These are phyloP conservation scores for Pycnomerus fuliginosus DNA, from an alignment of 2,888 invertebrate genomes.

Conservation along the genomic window DNA sequence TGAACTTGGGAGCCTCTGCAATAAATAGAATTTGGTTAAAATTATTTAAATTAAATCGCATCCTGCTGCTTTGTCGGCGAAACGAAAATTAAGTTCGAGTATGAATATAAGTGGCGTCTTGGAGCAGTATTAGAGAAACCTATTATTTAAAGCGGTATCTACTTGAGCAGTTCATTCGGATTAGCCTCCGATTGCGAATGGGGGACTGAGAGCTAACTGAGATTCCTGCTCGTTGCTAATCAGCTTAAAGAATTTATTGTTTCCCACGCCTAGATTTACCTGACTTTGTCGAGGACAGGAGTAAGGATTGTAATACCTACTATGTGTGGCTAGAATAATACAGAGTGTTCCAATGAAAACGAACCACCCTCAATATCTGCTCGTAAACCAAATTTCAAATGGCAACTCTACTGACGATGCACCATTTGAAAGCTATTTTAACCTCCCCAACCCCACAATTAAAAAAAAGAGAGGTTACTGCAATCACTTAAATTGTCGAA, in stretches of 20 bases:
- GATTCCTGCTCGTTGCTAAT: slow-evolving; percentile 35
- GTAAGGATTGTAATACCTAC: too few relatives aligned
- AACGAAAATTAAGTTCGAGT: slow-evolving; percentile 41
- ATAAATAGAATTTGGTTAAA: slow-evolving; percentile 32
- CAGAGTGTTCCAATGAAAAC: too few relatives aligned
- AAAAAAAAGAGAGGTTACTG: too few relatives aligned
- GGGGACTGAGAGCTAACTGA: slow-evolving; percentile 29
- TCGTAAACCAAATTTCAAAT: too few relatives aligned
- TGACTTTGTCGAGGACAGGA: too few relatives aligned
- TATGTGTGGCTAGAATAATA: too few relatives aligned
- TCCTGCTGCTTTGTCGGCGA: background rate
- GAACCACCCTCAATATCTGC: too few relatives aligned
- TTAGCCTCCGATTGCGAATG: slow-evolving; percentile 40
- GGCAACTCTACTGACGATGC: too few relatives aligned
- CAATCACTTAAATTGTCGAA: too few relatives aligned
- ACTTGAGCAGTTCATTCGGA: slow-evolving; percentile 42
- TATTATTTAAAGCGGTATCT: slow-evolving; percentile 42
- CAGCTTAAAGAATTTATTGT: slow-evolving; percentile 44
- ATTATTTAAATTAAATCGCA: slow-evolving; percentile 5
- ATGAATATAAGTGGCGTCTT: slow-evolving; percentile 38
- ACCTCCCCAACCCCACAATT: too few relatives aligned
- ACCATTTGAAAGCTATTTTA: too few relatives aligned
- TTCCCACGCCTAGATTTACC: slow-evolving; percentile 38
- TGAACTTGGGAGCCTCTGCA: slow-evolving; percentile 79
- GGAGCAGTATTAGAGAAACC: slow-evolving; percentile 34